Evolutionary conservation across 1,140 invertebrate species (phyloP), one percentile per base, ranked within the genome.

Genomic region (Cecropterus lyciades): DNA sequence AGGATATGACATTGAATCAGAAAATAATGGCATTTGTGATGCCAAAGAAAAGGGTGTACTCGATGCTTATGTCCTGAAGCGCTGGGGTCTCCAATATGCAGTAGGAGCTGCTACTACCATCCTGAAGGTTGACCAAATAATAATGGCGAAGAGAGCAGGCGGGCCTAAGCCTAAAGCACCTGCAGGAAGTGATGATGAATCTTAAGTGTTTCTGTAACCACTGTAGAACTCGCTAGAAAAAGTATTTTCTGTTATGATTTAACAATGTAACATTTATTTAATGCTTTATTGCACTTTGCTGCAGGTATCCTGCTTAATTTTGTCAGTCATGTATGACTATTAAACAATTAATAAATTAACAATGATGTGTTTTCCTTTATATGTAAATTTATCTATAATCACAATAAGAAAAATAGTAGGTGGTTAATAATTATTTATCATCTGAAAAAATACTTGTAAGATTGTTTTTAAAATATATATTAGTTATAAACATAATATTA

Each of bases 81-180:
- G 95, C 70, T 99, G 98, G 98, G 98, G 95, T 3, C 88, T 99
- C 15, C 99, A 99, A 83, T 99, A 99, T 93, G 98, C 99, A 0
- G 96, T 98, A 0, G 95, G 96, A 72, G 98, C 98, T 10, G 98
- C 98, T 0, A 95, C 95, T 56, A 99, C 99, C 0, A 97, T 99
- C 77, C 93, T 99, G 3, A 96, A 97, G 89, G 97, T 99, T n/a
- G 98, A 99, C 93, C 96, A 99, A 92, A 99, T 99, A 67, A 99
- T 99, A 65, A 99, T 99, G 98, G 98, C 99, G 0, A 99, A 99
- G 92, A 94, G 96, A 81, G 98, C 98, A 14, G 98, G 98, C 62
- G 98, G 98, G 52, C 98, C 99, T 0, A 99, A 99, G 93, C 93
- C 96, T 0, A 95, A 94, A 84, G 83, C 93, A 46, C 93, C 93